Evolutionary conservation across 2,888 invertebrate species (phyloP), one percentile per base, ranked within the genome.

Genomic region (Seladonia tumulorum): DNA sequence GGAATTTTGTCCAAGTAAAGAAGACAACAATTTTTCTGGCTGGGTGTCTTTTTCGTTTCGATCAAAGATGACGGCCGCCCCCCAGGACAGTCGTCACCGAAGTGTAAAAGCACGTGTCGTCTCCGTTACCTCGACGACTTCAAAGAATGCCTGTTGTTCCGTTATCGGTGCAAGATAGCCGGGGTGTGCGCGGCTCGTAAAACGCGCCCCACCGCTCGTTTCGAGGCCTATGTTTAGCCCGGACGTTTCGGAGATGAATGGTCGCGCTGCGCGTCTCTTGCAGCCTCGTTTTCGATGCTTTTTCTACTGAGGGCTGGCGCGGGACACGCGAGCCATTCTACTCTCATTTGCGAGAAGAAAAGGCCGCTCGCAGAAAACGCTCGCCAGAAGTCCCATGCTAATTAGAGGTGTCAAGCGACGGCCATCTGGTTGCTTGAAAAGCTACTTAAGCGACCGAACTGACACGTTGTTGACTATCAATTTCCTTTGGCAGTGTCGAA

Each of bases 231-330:
- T 93, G 92, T 93, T 93, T 93, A 93, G 93, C 92, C 83, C 82
- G 88, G 85, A 90, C 90, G 89, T 92, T 92, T 91, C 89, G 80
- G 92, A 93, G 93, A 93, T 93, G 93, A 93, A 93, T 93, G 93
- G 91, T 88, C 86, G 88, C 87, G 87, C 80, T 71, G 86, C 57
- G 81, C 83, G 83, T 81, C 86, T 87, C 79, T 86, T 79, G 80
- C 76, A 81, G 76, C 78, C 89, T 84, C 91, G 85, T 85, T 85
- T 79, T 72, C 82, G 78, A 86, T 89, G 39, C 74, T 81, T 90
- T 92, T 92, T 92, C 89, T 88, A 90, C 82, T 87, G 63, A 2
- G 80, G 88, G 86, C 49, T 81, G 82, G 83, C 84, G 91, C 91
- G 83, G 83, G 86, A 92, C 91, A 86, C 88, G 89, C 89, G 79